A percentile compares a stretch with the other conserved stretches of the same genome.
Evolutionary conservation across 2,797 vertebrate genomes (phyloP).

Genomic region (Eremophila alpestris): DNA sequence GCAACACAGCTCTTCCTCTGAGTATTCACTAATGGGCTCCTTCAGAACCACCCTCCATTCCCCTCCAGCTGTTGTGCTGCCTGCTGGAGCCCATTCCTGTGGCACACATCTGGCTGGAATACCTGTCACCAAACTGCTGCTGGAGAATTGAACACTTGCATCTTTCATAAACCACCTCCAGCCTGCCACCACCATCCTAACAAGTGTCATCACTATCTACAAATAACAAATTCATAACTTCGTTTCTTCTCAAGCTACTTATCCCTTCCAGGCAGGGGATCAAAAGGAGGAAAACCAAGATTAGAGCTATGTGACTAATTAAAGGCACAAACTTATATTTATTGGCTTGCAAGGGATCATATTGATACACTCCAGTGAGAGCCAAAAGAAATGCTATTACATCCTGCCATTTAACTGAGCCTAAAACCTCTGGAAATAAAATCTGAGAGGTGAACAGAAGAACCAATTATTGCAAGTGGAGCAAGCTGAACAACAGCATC

Average conservation of each 20-base stretch:
- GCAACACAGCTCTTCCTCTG: not conserved
- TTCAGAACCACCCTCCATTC: not conserved
- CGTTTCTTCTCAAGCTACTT: not conserved
- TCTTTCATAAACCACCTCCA: not conserved
- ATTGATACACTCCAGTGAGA: not conserved
- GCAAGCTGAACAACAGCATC: not conserved
- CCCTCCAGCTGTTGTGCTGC: not conserved
- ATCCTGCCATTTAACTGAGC: not conserved
- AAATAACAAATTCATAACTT: not conserved
- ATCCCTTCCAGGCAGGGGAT: not conserved
- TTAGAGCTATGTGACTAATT: not conserved
- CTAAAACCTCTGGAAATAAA: not conserved
- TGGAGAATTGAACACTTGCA: not conserved
- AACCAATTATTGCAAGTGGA: not conserved
- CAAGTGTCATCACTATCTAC: fast-evolving
- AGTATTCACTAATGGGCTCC: not conserved
- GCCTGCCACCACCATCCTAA: not conserved
- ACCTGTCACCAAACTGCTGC: not conserved
- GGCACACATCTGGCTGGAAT: not conserved
- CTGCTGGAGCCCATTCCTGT: fast-evolving
- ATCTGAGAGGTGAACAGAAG: not conserved
- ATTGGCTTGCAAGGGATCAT: not conserved
- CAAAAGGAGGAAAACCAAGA: not conserved
- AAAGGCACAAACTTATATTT: not conserved
- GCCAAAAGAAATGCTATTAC: not conserved